Percentiles rank a stretch among this genome's conserved stretches.
These are phyloP conservation scores for Ceratosolen fusciceps DNA, from an alignment of 1,140 invertebrate species.

Conservation along the genomic window DNA sequence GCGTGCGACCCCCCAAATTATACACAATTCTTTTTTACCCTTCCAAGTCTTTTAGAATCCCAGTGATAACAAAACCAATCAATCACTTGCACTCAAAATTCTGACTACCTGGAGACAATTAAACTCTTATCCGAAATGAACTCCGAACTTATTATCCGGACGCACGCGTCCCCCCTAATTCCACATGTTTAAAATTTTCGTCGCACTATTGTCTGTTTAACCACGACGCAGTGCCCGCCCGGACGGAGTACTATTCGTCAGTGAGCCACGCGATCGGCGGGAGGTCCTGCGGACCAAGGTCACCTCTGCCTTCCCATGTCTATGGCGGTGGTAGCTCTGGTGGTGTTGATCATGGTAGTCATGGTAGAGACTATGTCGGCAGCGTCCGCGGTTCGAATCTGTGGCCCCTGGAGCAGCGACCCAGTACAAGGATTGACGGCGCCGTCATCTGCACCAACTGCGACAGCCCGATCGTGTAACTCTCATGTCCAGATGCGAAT, in stretches of 20 bases:
- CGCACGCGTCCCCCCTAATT: too few species aligned
- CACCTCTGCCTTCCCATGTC: slow-evolving; percentile 58
- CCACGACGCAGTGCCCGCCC: slow-evolving; percentile 65
- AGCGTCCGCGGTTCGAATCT: slow-evolving; percentile 24
- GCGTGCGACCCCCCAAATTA: too few species aligned
- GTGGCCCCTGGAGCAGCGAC: slow-evolving; percentile 26
- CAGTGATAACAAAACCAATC: too few species aligned
- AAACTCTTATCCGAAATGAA: too few species aligned
- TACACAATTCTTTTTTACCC: too few species aligned
- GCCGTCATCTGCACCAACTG: slow-evolving; percentile 81
- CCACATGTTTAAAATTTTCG: neutral
- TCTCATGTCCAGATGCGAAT: slow-evolving; percentile 45
- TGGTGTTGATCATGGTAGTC: too few species aligned
- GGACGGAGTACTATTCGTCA: slow-evolving; percentile 75
- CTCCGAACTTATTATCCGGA: too few species aligned
- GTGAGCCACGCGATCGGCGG: slow-evolving; percentile 77
- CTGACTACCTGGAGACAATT: too few species aligned
- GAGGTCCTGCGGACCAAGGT: slow-evolving; percentile 70
- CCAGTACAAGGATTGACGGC: slow-evolving; percentile 53
- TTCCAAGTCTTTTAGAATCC: too few species aligned
- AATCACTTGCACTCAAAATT: too few species aligned
- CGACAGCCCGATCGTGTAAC: slow-evolving; percentile 84
- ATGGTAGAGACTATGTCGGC: slow-evolving; percentile 36
- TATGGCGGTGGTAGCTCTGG: too few species aligned
- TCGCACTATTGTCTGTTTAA: slow-evolving; percentile 2